Conservation (phyloP, 2,888 invertebrate species). For the Aphodius granarius region DNA sequence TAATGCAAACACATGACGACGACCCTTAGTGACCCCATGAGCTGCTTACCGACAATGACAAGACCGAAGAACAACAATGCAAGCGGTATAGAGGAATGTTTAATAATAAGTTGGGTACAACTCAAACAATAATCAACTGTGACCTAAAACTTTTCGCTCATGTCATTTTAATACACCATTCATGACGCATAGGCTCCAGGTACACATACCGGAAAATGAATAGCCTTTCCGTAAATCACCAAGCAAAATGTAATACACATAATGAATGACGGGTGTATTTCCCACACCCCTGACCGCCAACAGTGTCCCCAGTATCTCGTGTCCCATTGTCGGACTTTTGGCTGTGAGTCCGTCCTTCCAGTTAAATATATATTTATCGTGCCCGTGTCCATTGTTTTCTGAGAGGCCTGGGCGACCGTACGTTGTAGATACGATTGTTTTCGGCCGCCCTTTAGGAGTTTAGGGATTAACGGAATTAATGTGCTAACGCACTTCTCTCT, state of each 20-base stretch:
- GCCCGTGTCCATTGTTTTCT: background rate
- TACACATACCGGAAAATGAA: background rate
- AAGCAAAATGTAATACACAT: background rate
- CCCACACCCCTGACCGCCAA: background rate
- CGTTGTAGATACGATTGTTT: background rate
- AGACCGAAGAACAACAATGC: too few relatives aligned
- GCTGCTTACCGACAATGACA: too few relatives aligned
- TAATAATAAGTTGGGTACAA: background rate
- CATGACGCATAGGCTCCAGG: background rate
- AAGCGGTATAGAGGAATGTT: too few relatives aligned
- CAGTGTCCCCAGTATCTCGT: background rate
- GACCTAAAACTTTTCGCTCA: background rate
- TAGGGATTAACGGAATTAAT: background rate
- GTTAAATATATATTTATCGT: background rate
- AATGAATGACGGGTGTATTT: background rate
- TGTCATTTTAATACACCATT: background rate
- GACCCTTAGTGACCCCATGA: too few relatives aligned
- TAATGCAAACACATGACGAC: too few relatives aligned
- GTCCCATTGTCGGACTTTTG: background rate
- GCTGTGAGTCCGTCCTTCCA: background rate
- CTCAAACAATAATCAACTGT: background rate
- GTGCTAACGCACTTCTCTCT: background rate
- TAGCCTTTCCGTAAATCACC: background rate
- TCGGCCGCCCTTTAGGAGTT: background rate
- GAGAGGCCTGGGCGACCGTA: background rate